Conservation (phyloP, 2,113 vertebrate species). For the Orthonyx spaldingii region DNA sequence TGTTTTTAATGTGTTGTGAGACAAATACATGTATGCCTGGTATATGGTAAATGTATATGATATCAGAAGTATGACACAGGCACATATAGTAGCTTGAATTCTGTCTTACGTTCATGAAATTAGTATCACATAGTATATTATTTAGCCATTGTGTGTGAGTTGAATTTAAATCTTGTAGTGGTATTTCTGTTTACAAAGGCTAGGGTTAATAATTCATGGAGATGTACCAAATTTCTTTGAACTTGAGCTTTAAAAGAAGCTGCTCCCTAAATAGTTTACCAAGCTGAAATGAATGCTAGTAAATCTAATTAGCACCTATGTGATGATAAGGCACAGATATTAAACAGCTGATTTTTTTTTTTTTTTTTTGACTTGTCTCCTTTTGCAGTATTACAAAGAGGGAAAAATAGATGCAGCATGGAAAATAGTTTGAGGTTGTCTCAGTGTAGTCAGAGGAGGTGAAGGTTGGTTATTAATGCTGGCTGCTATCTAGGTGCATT, state of each 20-base stretch:
- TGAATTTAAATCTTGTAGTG: neutral
- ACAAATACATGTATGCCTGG: neutral
- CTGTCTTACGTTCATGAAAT: neutral
- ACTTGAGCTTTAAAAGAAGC: conserved; percentile 48
- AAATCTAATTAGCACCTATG: conserved; percentile 41
- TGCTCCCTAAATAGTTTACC: neutral
- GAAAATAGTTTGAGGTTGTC: conserved; percentile 25
- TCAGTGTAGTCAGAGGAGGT: neutral
- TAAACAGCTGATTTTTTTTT: neutral
- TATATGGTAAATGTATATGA: neutral
- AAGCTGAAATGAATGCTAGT: conserved; percentile 31
- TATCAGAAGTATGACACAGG: neutral
- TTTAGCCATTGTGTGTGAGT: neutral
- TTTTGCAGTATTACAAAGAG: conserved; percentile 10
- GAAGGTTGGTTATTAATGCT: neutral
- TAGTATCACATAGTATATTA: neutral
- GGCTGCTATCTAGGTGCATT: conserved; percentile 15
- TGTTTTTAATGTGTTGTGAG: neutral
- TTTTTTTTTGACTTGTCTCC: neutral
- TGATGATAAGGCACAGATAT: conserved; percentile 25
- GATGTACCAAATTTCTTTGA: conserved; percentile 16
- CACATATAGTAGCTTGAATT: neutral
- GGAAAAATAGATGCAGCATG: neutral
- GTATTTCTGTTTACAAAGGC: neutral
- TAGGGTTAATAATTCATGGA: conserved; percentile 31